phyloP scores from a whole-genome alignment of 1,140 invertebrate species.

The Drosophila tani region DNA sequence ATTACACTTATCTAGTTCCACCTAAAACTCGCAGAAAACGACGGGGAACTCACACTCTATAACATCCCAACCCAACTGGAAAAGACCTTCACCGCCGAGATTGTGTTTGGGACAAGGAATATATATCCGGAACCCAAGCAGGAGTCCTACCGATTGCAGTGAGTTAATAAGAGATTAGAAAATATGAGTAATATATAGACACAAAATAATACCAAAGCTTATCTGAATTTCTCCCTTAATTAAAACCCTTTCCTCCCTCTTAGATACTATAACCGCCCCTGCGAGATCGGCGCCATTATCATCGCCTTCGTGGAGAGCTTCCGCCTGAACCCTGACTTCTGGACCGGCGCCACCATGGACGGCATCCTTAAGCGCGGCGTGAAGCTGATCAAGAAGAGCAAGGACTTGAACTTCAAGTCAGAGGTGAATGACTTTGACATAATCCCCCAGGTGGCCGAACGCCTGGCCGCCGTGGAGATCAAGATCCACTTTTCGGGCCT shows the following conservation, averaged over 20 bases:
- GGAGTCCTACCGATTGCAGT: slow-evolving; percentile 7
- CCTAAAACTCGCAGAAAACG: slow-evolving; percentile 54
- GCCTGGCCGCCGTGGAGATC: slow-evolving; percentile 55
- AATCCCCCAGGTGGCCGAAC: slow-evolving; percentile 65
- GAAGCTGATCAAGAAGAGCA: slow-evolving; percentile 62
- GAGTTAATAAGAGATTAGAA: not conserved
- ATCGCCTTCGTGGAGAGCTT: slow-evolving; percentile 79
- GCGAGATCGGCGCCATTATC: slow-evolving; percentile 70
- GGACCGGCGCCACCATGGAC: slow-evolving; percentile 74
- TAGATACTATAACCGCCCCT: slow-evolving; percentile 65
- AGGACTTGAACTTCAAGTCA: slow-evolving; percentile 57
- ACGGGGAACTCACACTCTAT: slow-evolving; percentile 66
- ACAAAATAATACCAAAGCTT: too few relatives aligned
- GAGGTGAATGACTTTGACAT: slow-evolving; percentile 72
- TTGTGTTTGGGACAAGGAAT: slow-evolving; percentile 72
- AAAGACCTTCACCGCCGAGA: slow-evolving; percentile 73
- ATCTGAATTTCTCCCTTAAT: not conserved
- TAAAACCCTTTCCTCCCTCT: not conserved
- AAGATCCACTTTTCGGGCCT: slow-evolving; percentile 69
- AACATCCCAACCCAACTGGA: slow-evolving; percentile 73
- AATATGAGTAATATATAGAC: not conserved
- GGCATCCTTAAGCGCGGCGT: slow-evolving; percentile 68
- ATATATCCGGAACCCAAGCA: slow-evolving; percentile 59
- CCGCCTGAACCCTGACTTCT: slow-evolving; percentile 78
- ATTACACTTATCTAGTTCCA: slow-evolving; percentile 22